Evolutionary conservation across 1,140 invertebrate species (phyloP).

Genomic region (Pogonomyrmex californicus): DNA sequence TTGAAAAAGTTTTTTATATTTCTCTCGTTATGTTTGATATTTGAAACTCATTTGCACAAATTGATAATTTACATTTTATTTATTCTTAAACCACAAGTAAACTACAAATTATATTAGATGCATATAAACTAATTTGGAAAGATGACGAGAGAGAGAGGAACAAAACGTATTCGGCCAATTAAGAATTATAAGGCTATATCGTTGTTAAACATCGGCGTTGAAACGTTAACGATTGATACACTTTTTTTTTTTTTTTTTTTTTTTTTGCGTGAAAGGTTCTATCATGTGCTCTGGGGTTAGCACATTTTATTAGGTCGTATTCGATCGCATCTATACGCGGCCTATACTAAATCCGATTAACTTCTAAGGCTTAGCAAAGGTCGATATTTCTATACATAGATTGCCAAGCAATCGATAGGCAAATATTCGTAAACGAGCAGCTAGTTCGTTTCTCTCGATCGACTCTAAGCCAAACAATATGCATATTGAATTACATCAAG

Average conservation of each 20-base stretch:
- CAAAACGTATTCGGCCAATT: neutral
- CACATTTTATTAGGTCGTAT: slow-evolving; percentile 68
- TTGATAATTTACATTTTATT: slow-evolving; percentile 9
- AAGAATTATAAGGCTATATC: slow-evolving; percentile 45
- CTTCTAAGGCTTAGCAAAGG: slow-evolving; percentile 70
- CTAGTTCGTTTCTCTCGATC: slow-evolving; percentile 20
- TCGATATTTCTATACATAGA: slow-evolving; percentile 71
- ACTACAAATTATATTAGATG: slow-evolving; percentile 67
- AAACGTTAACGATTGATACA: slow-evolving; percentile 57
- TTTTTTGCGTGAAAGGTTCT: slow-evolving; percentile 54
- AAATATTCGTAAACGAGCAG: slow-evolving; percentile 35
- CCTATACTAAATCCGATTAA: slow-evolving; percentile 74
- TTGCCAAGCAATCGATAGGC: slow-evolving; percentile 14
- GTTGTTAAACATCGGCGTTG: slow-evolving; percentile 24
- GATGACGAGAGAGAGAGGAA: neutral
- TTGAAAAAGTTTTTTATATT: slow-evolving; percentile 11
- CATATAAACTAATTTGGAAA: slow-evolving; percentile 29
- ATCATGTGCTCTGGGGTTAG: slow-evolving; percentile 52
- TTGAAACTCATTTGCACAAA: slow-evolving; percentile 11
- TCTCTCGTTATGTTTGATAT: slow-evolving; percentile 1
- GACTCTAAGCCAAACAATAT: slow-evolving; percentile 37
- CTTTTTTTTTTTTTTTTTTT: slow-evolving; percentile 34
- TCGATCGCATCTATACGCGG: slow-evolving; percentile 59
- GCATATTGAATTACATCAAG: slow-evolving; percentile 17
- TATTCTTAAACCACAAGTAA: neutral